These are phyloP conservation scores for Sipha maydis DNA, from an alignment of 2,888 invertebrate genomes.

Conservation along the genomic window DNA sequence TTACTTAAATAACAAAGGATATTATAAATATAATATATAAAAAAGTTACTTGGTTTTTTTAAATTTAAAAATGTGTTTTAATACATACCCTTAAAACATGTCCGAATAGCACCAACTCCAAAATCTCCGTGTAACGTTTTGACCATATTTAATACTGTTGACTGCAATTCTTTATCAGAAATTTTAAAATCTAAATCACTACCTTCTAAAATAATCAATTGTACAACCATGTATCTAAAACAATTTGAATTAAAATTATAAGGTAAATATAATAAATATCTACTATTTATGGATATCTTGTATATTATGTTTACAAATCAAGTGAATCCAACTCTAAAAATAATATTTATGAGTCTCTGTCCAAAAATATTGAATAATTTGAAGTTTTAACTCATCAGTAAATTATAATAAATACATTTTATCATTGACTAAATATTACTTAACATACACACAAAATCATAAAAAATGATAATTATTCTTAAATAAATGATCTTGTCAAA, in stretches of 20 bases:
- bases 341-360: too few species aligned
- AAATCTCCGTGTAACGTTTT: conserved; percentile 79
- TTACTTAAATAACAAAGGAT: too few species aligned
- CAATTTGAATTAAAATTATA: neutral
- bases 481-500: too few species aligned
- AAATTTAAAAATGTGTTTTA: neutral
- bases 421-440: too few species aligned
- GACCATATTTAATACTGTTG: conserved; percentile 67
- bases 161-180: conserved; percentile 37
- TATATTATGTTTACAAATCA: neutral
- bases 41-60: too few species aligned
- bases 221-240: conserved; percentile 51
- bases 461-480: too few species aligned
- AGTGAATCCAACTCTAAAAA: too few species aligned
- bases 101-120: conserved; percentile 77
- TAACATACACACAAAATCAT: too few species aligned
- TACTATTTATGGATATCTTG: neutral
- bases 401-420: too few species aligned
- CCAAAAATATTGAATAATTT: too few species aligned
- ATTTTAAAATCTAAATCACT: conserved; percentile 22
- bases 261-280: neutral
- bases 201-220: neutral
- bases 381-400: too few species aligned
- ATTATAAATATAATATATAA: too few species aligned
- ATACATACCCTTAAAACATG: conserved; percentile 72